Conservation (phyloP, 2,888 invertebrate species). For the Tridacna crocea region DNA sequence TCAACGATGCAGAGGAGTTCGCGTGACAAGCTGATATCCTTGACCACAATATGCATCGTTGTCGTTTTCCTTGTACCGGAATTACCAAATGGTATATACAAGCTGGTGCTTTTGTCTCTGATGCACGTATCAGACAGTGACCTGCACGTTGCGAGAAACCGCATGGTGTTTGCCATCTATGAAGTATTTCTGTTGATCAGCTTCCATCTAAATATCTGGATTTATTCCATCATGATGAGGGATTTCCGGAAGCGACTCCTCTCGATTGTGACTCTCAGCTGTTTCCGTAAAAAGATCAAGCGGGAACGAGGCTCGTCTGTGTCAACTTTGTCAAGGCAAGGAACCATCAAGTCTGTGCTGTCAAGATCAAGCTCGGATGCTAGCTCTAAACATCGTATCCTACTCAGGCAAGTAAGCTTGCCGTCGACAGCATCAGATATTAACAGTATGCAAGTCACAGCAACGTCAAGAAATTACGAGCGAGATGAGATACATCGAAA, state of each 20-base stretch:
- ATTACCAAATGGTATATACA: slow-evolving; percentile 51
- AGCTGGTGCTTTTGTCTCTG: slow-evolving; percentile 24
- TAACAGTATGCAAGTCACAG: not conserved
- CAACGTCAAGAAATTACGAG: not conserved
- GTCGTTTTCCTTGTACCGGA: slow-evolving; percentile 54
- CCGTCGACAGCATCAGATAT: slow-evolving; percentile 5
- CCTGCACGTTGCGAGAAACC: slow-evolving; percentile 13
- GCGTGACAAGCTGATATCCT: slow-evolving; percentile 53
- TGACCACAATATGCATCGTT: slow-evolving; percentile 47
- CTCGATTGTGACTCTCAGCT: slow-evolving; percentile 26
- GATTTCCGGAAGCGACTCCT: slow-evolving; percentile 42
- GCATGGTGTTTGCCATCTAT: slow-evolving; percentile 39
- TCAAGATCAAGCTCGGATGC: slow-evolving; percentile 12
- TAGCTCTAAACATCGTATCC: not conserved
- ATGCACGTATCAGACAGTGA: not conserved
- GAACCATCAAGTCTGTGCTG: not conserved
- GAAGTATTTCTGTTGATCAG: slow-evolving; percentile 44
- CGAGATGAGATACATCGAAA: not conserved
- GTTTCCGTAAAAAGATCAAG: not conserved
- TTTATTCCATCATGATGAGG: slow-evolving; percentile 60
- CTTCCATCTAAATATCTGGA: slow-evolving; percentile 57
- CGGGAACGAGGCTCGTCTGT: not conserved
- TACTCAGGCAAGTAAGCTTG: not conserved
- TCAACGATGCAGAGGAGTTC: slow-evolving; percentile 25
- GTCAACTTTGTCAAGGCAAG: not conserved